phyloP scores from a whole-genome alignment of 2,797 vertebrate species.

The Fundulus diaphanus region DNA sequence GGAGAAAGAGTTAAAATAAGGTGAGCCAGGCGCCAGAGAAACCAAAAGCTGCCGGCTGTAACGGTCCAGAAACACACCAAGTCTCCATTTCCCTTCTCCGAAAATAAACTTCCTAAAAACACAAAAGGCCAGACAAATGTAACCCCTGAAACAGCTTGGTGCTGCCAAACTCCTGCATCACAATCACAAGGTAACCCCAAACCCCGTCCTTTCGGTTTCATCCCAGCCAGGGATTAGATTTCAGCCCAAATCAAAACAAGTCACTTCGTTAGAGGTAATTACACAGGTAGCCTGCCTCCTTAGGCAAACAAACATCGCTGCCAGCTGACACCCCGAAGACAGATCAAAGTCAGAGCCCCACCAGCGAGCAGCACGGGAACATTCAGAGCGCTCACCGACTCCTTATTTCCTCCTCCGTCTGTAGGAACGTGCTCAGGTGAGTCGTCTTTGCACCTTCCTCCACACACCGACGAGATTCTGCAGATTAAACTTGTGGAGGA shows the following conservation, averaged over 20 bases:
- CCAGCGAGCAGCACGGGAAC: constrained; percentile 45
- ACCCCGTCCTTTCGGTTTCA: constrained; percentile 60
- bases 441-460: constrained; percentile 14
- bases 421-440: constrained; percentile 7
- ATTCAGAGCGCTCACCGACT: constrained; percentile 37
- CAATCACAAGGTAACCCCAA: constrained; percentile 49
- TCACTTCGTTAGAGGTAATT: constrained; percentile 83
- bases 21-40: constrained; percentile 11
- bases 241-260: constrained; percentile 82
- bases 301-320: constrained; percentile 81
- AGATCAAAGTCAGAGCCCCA: constrained; percentile 75
- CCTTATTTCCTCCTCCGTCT: constrained; percentile 24
- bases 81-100: constrained; percentile 23
- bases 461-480: constrained; percentile 16
- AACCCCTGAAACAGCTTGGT: constrained; percentile 16
- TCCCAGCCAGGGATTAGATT: constrained; percentile 71
- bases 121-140: constrained; percentile 13
- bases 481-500: constrained; percentile 52
- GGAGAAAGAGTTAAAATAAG: constrained; percentile 5
- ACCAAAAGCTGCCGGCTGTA: constrained; percentile 7
- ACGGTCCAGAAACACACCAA: constrained; percentile 4
- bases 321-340: constrained; percentile 76
- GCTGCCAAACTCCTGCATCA: constrained; percentile 42
- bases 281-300: constrained; percentile 78
- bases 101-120: constrained; percentile 34